Base-by-base conservation (phyloP, 1,140 invertebrate species). In the Euura saliciscinereae region DNA sequence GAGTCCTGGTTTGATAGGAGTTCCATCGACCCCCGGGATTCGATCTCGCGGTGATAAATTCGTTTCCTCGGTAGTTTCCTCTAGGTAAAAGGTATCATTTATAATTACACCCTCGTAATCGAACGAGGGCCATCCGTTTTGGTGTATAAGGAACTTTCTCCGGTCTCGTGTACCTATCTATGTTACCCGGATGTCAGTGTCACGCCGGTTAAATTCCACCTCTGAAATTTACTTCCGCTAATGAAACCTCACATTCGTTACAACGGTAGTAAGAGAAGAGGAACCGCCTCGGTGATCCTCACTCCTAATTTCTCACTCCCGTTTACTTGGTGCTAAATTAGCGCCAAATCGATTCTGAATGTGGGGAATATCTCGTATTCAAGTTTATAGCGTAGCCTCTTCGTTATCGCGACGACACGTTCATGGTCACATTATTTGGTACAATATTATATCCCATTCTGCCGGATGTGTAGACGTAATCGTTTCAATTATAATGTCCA, bases 161-260 rank as follows among this genome's bases (percentile, higher is more conserved):
- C 46, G 3, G 13, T n/a, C 51, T 59, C 3, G 8, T n/a, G 28
- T 28, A 28, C 28, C 28, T 28, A 28, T 28, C 28, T 28, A 28
- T 28, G 28, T 28, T 28, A 7, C 65, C 65, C 2, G 6, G 8
- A 8, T 13, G 43, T 10, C 5, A 67, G 43, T 44, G 66, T 67
- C 66, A 67, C 66, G 43, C 11, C 66, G 11, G 65, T 71, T 72
- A 74, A 77, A 77, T 74, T 72, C 45, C 66, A 43, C 65, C 44
- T 68, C 69, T 70, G 75, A 72, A 28, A 76, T 76, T 73, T 76
- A 66, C 75, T 76, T 70, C 70, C 74, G 70, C 73, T 77, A 76
- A 77, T 76, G 76, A 77, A 77, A 77, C 75, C 71, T 74, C 76
- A 76, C 74, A 77, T 77, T 73, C 72, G 75, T 76, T 77, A 73